Conservation (phyloP, 2,113 vertebrate genomes). For the Callopanchax toddi region DNA sequence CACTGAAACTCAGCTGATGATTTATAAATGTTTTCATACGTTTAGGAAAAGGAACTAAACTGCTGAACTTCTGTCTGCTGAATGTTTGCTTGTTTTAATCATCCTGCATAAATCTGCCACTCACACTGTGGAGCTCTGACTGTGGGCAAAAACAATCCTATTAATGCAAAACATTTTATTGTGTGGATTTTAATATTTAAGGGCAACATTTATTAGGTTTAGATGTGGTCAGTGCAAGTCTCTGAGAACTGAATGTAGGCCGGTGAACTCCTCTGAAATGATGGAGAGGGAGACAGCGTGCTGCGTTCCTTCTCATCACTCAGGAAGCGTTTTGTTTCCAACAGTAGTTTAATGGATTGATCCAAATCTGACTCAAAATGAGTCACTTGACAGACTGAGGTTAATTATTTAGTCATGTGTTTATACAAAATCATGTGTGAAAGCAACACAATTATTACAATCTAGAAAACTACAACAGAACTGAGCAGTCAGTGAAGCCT, state of each 20-base stretch:
- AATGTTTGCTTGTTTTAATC: not conserved
- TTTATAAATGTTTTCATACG: slow-evolving; percentile 16
- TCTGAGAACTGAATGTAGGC: not conserved
- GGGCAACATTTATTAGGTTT: not conserved
- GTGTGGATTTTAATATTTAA: not conserved
- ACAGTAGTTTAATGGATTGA: slow-evolving; percentile 3
- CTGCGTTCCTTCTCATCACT: slow-evolving; percentile 2
- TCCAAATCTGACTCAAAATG: not conserved
- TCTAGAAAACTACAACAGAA: too few species aligned
- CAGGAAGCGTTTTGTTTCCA: slow-evolving; percentile 6
- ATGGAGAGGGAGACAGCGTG: not conserved
- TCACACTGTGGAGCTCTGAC: not conserved
- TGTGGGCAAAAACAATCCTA: not conserved
- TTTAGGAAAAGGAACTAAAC: not conserved
- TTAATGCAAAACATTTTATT: not conserved
- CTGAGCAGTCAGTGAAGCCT: too few species aligned
- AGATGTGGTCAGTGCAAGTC: not conserved
- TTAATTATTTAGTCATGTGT: slow-evolving; percentile 12
- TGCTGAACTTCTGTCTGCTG: not conserved
- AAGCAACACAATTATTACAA: too few species aligned
- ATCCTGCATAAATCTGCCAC: not conserved
- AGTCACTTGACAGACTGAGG: not conserved
- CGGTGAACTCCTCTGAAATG: not conserved
- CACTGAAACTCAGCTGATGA: slow-evolving; percentile 4
- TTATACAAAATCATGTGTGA: too few species aligned